phyloP scores from a whole-genome alignment of 2,888 invertebrate species.

The Chaetoderma sp. region DNA sequence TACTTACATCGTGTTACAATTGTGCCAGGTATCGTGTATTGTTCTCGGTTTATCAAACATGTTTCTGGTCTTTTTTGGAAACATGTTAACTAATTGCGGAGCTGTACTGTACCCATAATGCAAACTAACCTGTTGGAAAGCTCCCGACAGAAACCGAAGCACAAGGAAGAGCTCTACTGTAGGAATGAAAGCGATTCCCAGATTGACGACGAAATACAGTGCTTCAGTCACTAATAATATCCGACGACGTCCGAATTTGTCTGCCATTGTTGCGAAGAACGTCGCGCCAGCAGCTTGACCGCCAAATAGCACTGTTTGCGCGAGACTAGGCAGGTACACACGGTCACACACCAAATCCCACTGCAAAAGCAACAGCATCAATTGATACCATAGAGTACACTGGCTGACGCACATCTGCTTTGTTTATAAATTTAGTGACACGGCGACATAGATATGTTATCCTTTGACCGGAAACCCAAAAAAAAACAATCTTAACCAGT shows the following conservation, averaged over 20 bases:
- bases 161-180: not conserved
- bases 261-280: not conserved
- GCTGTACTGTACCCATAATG: too few relatives aligned
- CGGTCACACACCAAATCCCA: not conserved
- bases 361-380: not conserved
- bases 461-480: too few relatives aligned
- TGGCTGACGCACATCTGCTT: too few relatives aligned
- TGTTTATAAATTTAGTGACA: too few relatives aligned
- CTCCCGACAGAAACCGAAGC: not conserved
- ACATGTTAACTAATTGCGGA: too few relatives aligned
- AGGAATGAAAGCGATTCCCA: not conserved
- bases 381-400: too few relatives aligned
- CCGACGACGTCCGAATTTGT: not conserved
- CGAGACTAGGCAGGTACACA: not conserved
- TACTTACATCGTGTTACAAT: too few relatives aligned
- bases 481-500: too few relatives aligned
- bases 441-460: too few relatives aligned
- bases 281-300: slow-evolving; percentile 4
- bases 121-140: slow-evolving; percentile 2
- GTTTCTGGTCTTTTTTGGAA: too few relatives aligned
- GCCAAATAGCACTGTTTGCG: slow-evolving; percentile 2
- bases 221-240: not conserved
- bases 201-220: not conserved
- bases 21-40: too few relatives aligned
- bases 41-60: too few relatives aligned